Percentiles rank a stretch among this genome's conserved stretches.
Evolutionary conservation across 1,140 invertebrate species (phyloP).

Genomic region (Bombus turneri): DNA sequence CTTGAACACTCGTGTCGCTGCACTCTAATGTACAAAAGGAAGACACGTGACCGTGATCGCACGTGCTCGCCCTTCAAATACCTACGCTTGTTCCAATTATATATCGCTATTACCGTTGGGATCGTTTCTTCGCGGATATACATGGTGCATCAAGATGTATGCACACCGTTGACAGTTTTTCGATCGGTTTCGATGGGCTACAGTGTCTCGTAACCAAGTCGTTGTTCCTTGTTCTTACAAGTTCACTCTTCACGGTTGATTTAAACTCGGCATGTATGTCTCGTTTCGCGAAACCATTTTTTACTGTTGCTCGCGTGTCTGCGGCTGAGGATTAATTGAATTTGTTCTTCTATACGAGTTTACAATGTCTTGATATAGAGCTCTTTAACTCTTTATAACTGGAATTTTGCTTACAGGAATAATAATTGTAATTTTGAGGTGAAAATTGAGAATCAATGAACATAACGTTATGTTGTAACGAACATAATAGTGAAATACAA

Average conservation of each 20-base stretch:
- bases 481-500: no score
- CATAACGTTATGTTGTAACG: no score
- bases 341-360: neutral
- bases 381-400: no score
- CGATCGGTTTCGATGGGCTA: neutral
- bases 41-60: constrained; percentile 10
- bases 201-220: constrained; percentile 10
- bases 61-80: constrained; percentile 26
- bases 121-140: neutral
- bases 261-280: constrained; percentile 26
- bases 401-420: no score
- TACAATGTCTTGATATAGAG: no score
- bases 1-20: neutral
- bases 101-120: neutral
- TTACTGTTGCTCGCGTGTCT: constrained; percentile 14
- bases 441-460: no score
- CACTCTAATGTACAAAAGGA: neutral
- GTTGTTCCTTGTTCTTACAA: constrained; percentile 29
- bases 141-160: neutral
- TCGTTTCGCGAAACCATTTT: constrained; percentile 33
- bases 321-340: neutral
- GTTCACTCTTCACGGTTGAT: constrained; percentile 54
- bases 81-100: neutral
- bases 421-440: no score
- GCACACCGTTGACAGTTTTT: constrained; percentile 1